Evolutionary conservation across 2,888 invertebrate species (phyloP), one percentile per base, ranked within the genome.

Genomic region (Dysmachus trigonus): DNA sequence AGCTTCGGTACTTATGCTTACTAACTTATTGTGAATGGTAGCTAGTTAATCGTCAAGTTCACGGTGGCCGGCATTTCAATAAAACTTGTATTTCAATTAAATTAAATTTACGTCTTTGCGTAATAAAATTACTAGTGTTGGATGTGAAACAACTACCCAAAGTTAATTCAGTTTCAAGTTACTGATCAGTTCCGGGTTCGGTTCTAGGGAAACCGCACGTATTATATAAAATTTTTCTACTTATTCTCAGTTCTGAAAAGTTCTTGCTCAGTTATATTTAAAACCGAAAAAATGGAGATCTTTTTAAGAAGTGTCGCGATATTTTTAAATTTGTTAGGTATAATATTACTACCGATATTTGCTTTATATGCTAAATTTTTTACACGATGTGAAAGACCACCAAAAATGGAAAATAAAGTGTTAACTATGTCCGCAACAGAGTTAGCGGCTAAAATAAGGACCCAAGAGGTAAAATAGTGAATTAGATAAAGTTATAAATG

Each of bases 401-500:
- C 89, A 71, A 86, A 88, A 22, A 87, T 88, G 2, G 73, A 76
- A 38, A 88, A 88, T 86, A 85, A 88, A 18, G 82, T 89, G 5
- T 35, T 89, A 7, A 88, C 88, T 62, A 89, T 89, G 15, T 84
- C 88, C 89, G 95, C 94, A 0, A 91, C 92, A 1, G 92, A 93
- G 73, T 90, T 96, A 35, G 95, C 95, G 0, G 92, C 91, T 22
- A 93, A 93, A 88, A 94, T 96, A 84, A 92, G 88, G n/a, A 4
- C 86, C 0, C 89, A 88, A 1, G 87, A 90, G 89, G 91, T 91
- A 86, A 89, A 72, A 13, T 6, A 15, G 72, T 22, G 13, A 72
- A 22, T 72, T 13, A 27, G 1, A 62, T 62, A 62, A 22, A 62
- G 22, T 53, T 30, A 30, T 62, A 6, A 35, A 73, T 41, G 13